Evolutionary conservation across 2,113 vertebrate genomes (phyloP).

Genomic region (Cyprinus carpio): DNA sequence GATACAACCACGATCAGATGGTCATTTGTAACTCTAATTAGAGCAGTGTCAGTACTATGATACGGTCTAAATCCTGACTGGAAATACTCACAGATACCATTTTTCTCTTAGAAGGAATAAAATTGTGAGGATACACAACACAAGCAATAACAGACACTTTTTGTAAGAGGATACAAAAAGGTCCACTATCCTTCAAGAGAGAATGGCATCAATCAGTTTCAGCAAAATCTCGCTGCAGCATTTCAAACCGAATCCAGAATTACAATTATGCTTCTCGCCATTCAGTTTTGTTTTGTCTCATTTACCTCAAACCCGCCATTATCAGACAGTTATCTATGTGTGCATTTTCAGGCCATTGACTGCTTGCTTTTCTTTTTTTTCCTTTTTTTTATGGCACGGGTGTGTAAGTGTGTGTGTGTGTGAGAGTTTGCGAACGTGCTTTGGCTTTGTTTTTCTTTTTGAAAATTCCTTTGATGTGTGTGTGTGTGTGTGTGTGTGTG

Average conservation of each 20-base stretch:
- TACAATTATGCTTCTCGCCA: conserved; percentile 66
- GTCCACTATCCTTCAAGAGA: conserved; percentile 4
- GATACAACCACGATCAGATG: too few species aligned
- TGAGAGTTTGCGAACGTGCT: conserved; percentile 64
- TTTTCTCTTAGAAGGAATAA: too few species aligned
- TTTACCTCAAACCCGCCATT: conserved; percentile 72
- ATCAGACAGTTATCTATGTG: conserved; percentile 73
- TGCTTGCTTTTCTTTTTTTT: conserved; percentile 9
- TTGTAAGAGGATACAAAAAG: background rate
- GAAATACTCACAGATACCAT: too few species aligned
- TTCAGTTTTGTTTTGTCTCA: conserved; percentile 70
- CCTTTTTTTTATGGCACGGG: conserved; percentile 11
- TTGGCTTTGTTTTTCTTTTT: conserved; percentile 79
- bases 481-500: conserved; percentile 76
- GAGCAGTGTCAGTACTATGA: too few species aligned
- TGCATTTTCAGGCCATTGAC: conserved; percentile 55
- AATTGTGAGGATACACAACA: too few species aligned
- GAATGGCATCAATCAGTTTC: conserved; percentile 42
- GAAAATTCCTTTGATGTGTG: conserved; percentile 79
- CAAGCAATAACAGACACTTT: conserved; percentile 1
- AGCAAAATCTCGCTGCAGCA: conserved; percentile 58
- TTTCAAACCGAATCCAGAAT: conserved; percentile 64
- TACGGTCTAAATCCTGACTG: too few species aligned
- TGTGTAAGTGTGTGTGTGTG: conserved; percentile 57
- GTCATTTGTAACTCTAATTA: too few species aligned